Base-by-base conservation (phyloP, 2,797 vertebrate genomes). In the Poecilia velifera region DNA sequence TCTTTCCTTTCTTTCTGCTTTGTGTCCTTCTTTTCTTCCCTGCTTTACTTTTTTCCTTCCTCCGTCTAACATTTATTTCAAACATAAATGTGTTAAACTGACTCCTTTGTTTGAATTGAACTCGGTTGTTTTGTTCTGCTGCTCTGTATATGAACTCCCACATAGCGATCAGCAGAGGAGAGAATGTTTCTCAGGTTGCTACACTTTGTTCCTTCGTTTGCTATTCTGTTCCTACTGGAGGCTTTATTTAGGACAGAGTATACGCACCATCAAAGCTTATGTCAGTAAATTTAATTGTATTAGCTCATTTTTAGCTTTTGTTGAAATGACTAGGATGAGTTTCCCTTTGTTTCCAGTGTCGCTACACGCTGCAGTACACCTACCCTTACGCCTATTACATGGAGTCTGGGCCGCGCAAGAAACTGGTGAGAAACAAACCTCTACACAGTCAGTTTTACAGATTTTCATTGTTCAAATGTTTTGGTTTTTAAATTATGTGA, bases 361-460 rank as follows among this genome's bases (percentile, higher is more conserved):
- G 98, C 87, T 99, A 99, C 89, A 99, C 98, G 43, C 95, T 99
- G 95, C 98, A 99, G 92, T 99, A 99, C 85, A 99, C 98, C 18
- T 99, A 99, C 90, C 98, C 98, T 0, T 99, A 99, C 55, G 98
- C 98, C 82, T 99, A 99, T 95, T 99, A 99, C 96, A 99, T 99
- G 98, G 98, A 99, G 92, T 98, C 98, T 34, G 98, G 98, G 53
- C 97, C 98, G 51, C 96, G 98, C 92, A 99, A 99, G 96, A 99
- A 99, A 91, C 94, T 99, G 96, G 98, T 99, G 94, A 97, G 97
- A 78, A 36, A 36, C 49, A 22, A 53, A 39, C 28, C 12, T 68
- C 6, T 22, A 66, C 3, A 36, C 34, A 66, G 18, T 39, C 31
- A 62, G 8, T 20, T 66, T 18, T 4, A 25, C 7, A 41, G 64